phyloP scores from a whole-genome alignment of 37 sponge, comb jelly and placozoan genomes.

The Halichondria panicea region DNA sequence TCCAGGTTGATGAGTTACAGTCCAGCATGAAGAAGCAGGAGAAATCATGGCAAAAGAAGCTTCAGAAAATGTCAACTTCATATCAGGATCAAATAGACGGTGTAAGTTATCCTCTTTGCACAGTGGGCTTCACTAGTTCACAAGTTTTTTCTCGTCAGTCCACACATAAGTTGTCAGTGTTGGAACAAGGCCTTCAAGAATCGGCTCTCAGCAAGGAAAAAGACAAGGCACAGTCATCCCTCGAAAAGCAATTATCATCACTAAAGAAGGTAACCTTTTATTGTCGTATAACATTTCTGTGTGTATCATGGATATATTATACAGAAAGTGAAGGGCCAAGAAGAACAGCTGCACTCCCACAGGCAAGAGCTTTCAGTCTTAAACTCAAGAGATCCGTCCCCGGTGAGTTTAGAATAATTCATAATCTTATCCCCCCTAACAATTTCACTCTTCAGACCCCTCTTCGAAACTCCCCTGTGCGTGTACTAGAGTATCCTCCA shows the following conservation, averaged over 20 bases:
- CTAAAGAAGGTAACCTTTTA: slow-evolving; percentile 1
- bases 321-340: slow-evolving; percentile 46
- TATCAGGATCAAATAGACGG: slow-evolving; percentile 53
- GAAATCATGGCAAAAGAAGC: slow-evolving; percentile 53
- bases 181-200: slow-evolving; percentile 15
- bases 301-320: background rate
- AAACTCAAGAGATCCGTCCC: slow-evolving; percentile 14
- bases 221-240: background rate
- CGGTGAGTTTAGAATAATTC: slow-evolving; percentile 6
- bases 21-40: slow-evolving; percentile 50
- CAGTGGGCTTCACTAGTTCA: background rate
- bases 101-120: slow-evolving; percentile 5
- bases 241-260: background rate
- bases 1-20: slow-evolving; percentile 36
- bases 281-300: background rate
- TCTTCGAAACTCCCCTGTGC: too few relatives aligned
- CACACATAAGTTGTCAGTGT: background rate
- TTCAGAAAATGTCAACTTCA: slow-evolving; percentile 14
- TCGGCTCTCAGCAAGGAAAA: background rate
- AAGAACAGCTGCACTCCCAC: slow-evolving; percentile 10
- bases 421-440: too few relatives aligned
- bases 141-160: background rate
- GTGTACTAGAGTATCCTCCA: too few relatives aligned
- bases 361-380: background rate
- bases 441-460: too few relatives aligned